Percentiles rank a stretch among this genome's conserved stretches.
Conservation (phyloP, 2,888 invertebrate genomes). For the Anorthoa munda region DNA sequence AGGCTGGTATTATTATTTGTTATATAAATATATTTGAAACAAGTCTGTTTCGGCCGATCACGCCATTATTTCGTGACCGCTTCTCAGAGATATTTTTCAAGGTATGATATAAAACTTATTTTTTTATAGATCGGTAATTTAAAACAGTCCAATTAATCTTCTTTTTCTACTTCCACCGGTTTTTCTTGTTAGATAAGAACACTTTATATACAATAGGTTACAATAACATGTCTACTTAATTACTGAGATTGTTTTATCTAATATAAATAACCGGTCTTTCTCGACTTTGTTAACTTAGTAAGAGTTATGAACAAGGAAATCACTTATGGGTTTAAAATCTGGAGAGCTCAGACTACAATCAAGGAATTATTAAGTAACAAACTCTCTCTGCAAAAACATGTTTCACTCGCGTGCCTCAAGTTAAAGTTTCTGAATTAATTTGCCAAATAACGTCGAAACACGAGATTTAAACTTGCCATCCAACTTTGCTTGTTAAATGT, state of each 20-base stretch:
- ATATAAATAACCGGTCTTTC: constrained; percentile 13
- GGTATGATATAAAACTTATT: neutral
- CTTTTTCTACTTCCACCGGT: neutral
- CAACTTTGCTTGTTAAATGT: constrained; percentile 88
- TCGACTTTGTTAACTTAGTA: constrained; percentile 11
- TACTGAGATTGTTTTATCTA: neutral
- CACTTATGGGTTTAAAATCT: constrained; percentile 53
- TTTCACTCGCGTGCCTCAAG: constrained; percentile 84
- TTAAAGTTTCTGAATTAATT: constrained; percentile 88
- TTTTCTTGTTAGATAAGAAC: neutral
- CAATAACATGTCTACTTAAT: neutral
- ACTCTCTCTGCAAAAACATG: constrained; percentile 84
- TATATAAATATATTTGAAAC: no score
- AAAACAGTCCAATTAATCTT: neutral
- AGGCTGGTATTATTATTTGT: no score
- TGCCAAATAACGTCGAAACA: constrained; percentile 88
- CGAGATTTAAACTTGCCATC: constrained; percentile 86
- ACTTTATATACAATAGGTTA: neutral
- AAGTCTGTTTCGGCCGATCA: neutral
- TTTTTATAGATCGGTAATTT: neutral
- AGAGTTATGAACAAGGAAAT: constrained; percentile 49
- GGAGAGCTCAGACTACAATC: constrained; percentile 65
- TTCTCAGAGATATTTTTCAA: neutral
- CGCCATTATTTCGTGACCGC: neutral
- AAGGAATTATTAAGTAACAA: constrained; percentile 80